Conservation (phyloP, 64 coral and sea anemone species). For the Acropora tenuis region DNA sequence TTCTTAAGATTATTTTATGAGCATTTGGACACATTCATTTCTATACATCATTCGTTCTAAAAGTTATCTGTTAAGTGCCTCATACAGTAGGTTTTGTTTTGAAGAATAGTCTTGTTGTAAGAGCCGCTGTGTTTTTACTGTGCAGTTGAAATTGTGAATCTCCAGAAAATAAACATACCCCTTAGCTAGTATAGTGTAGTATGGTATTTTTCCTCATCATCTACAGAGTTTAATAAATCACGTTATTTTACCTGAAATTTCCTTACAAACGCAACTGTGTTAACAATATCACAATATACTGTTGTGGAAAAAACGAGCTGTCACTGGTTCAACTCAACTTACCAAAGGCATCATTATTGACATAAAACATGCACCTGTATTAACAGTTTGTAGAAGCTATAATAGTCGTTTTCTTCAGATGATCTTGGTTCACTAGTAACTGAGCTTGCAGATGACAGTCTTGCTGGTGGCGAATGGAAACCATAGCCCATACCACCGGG, state of each 20-base stretch:
- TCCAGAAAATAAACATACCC: background rate
- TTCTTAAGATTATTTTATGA: background rate
- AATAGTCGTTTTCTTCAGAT: background rate
- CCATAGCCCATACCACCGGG: background rate
- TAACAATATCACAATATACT: no score
- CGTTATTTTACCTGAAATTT: no score
- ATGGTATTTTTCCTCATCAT: no score
- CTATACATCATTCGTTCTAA: slow-evolving; percentile 25
- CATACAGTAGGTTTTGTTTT: background rate
- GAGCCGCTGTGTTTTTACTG: background rate
- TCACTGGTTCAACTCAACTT: background rate
- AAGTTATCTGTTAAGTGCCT: slow-evolving; percentile 12
- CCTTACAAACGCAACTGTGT: no score
- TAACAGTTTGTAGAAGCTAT: background rate
- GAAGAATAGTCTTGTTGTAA: background rate
- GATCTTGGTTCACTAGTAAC: slow-evolving; percentile 7
- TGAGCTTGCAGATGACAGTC: background rate
- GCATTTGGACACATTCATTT: slow-evolving; percentile 9
- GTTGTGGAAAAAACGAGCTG: no score
- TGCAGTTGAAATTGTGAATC: background rate
- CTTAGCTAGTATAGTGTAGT: background rate
- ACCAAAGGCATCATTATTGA: background rate
- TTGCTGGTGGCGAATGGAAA: background rate
- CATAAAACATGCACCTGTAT: background rate
- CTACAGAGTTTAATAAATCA: no score